A percentile compares a stretch with the other conserved stretches of the same genome.
Conservation (phyloP, 2,113 vertebrate genomes). For the rat (Rattus norvegicus) region DNA sequence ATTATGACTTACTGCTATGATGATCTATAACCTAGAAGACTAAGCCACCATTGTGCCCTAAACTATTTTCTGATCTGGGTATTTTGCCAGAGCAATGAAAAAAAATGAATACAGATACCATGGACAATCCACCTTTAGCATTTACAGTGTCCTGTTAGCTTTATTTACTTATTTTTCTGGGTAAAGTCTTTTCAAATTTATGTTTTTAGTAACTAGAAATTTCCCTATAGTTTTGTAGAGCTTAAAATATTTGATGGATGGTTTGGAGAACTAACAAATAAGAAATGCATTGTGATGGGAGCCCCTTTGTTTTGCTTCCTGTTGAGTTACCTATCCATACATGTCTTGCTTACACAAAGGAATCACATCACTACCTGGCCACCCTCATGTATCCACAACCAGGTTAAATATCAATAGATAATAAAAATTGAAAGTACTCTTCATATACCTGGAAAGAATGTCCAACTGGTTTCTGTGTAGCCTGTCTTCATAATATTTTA, state of each 20-base stretch:
- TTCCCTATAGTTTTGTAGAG: neutral
- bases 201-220: neutral
- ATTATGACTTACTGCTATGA: neutral
- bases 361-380: neutral
- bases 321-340: neutral
- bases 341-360: neutral
- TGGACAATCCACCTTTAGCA: neutral
- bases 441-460: neutral
- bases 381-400: neutral
- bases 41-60: neutral
- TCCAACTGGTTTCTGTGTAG: neutral
- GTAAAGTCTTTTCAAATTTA: neutral
- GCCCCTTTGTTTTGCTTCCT: neutral
- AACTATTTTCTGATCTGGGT: neutral
- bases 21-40: no score
- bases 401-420: neutral
- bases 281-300: neutral
- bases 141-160: neutral
- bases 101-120: neutral
- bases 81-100: neutral
- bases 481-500: neutral
- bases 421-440: neutral
- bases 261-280: conserved; percentile 4
- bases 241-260: neutral
- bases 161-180: neutral